Base-by-base conservation (phyloP, 2,888 invertebrate species). In the Sphaeridia pumilis region DNA sequence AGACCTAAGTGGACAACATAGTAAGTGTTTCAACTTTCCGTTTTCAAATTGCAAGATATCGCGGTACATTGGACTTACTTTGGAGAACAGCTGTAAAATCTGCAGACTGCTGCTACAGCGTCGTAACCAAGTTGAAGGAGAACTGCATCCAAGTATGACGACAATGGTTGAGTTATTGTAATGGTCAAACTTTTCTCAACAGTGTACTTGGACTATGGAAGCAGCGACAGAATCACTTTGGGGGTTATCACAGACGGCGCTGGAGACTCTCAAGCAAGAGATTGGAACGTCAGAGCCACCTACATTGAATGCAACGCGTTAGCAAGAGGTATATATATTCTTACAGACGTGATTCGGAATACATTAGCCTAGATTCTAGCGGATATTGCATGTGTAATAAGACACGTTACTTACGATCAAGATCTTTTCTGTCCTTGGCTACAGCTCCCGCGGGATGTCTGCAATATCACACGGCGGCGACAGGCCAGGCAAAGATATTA, bases 201-300 rank as follows among this genome's bases (percentile, higher is more conserved):
- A 63, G 62, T 63, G 59, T 63, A 61, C 44, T 42, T 63, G 49
- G 59, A 63, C 34, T 63, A 55, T 28, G 63, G 63, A 26, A 57
- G 55, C 42, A 59, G 58, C 45, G 63, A 63, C 42, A 31, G 63
- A 35, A 59, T 63, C 28, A 61, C 63, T 1, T 26, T 63, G 2
- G 49, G 52, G 7, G 52, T 61, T 36, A 59, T 63, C 10, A 61
- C 63, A 1, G 63, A 61, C 25, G 63, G 63, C 10, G 59, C 52
- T 17, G 57, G 51, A 4, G 35, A 14, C 14, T 3, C 36, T 2
- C 3, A 28, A 21, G 4, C 55, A 1, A 38, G 61, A 31, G 46
- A 54, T 25, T 63, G 60, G 60, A 63, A 60, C 42, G 50, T 60
- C 14, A 57, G 52, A 38, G 36, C 59, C 3, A 60, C 58, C 1